phyloP scores from a whole-genome alignment of 2,888 invertebrate species.

The Cheilosia scutellata region DNA sequence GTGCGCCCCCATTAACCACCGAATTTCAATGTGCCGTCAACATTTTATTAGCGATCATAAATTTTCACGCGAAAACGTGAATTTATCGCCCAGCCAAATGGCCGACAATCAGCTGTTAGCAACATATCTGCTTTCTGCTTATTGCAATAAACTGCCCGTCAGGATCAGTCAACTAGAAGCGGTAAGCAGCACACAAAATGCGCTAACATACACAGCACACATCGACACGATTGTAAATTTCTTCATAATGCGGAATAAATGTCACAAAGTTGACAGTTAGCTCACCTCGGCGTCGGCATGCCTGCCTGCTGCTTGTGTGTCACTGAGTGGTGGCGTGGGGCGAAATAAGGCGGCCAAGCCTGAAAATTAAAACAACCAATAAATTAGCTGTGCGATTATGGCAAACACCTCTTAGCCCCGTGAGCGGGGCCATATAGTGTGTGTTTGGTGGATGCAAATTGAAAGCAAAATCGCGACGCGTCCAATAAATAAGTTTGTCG shows the following conservation, averaged over 20 bases:
- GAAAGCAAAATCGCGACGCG: conserved; percentile 72
- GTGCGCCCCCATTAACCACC: conserved; percentile 47
- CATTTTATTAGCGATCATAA: conserved; percentile 62
- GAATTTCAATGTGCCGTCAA: conserved; percentile 60
- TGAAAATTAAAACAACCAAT: conserved; percentile 73
- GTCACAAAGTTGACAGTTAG: conserved; percentile 74
- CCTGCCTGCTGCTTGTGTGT: conserved; percentile 62
- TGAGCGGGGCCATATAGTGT: conserved; percentile 8
- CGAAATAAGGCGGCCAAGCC: conserved; percentile 69
- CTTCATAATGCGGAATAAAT: conserved; percentile 74
- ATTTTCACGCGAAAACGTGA: conserved; percentile 41
- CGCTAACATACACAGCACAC: conserved; percentile 46
- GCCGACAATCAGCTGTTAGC: conserved; percentile 67
- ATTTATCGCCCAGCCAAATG: conserved; percentile 66
- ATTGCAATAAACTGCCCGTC: conserved; percentile 50
- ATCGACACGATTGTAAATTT: conserved; percentile 61
- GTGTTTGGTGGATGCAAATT: conserved; percentile 64
- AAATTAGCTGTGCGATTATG: conserved; percentile 73
- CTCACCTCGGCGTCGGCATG: too few relatives aligned
- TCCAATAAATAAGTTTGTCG: conserved; percentile 68
- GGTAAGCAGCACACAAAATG: neutral
- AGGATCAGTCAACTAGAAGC: conserved; percentile 50
- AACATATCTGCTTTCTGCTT: conserved; percentile 50
- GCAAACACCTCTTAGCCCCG: conserved; percentile 65
- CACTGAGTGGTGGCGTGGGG: conserved; percentile 39